These are phyloP conservation scores for Elephantulus edwardii DNA, from an alignment of 2,113 vertebrate genomes.

Conservation along the genomic window DNA sequence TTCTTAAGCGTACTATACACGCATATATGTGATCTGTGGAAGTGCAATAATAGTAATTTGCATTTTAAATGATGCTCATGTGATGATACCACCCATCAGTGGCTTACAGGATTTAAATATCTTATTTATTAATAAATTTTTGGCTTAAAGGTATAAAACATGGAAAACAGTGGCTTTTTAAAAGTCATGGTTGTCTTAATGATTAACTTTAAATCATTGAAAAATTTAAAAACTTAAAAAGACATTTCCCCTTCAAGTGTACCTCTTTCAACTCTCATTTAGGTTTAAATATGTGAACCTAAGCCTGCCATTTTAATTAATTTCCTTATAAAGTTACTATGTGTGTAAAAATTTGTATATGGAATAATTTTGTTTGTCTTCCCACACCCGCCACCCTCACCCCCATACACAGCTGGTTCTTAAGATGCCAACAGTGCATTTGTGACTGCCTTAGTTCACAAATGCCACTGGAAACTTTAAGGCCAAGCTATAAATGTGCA, in stretches of 20 bases:
- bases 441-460: slow-evolving; percentile 76
- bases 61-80: slow-evolving; percentile 79
- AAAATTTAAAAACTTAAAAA: slow-evolving; percentile 48
- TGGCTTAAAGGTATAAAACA: slow-evolving; percentile 72
- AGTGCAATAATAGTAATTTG: slow-evolving; percentile 85
- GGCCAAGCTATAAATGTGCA: slow-evolving; percentile 81
- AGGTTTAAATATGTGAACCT: slow-evolving; percentile 5
- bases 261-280: slow-evolving; percentile 24
- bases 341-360: slow-evolving; percentile 59
- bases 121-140: slow-evolving; percentile 75
- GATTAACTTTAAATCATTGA: slow-evolving; percentile 44
- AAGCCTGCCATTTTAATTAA: slow-evolving; percentile 63
- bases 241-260: slow-evolving; percentile 23
- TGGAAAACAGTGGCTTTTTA: slow-evolving; percentile 58
- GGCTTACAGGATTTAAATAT: slow-evolving; percentile 75
- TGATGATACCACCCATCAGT: slow-evolving; percentile 68
- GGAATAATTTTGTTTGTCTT: slow-evolving; percentile 71
- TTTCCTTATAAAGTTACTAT: slow-evolving; percentile 55
- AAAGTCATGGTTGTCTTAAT: slow-evolving; percentile 33
- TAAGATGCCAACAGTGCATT: slow-evolving; percentile 81
- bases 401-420: slow-evolving; percentile 71
- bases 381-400: slow-evolving; percentile 45
- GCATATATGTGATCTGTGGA: slow-evolving; percentile 80
- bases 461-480: slow-evolving; percentile 84
- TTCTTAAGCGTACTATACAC: slow-evolving; percentile 79